Evolutionary conservation across 2,888 invertebrate genomes (phyloP), one percentile per base, ranked within the genome.

Genomic region (Octonoba sinensis): DNA sequence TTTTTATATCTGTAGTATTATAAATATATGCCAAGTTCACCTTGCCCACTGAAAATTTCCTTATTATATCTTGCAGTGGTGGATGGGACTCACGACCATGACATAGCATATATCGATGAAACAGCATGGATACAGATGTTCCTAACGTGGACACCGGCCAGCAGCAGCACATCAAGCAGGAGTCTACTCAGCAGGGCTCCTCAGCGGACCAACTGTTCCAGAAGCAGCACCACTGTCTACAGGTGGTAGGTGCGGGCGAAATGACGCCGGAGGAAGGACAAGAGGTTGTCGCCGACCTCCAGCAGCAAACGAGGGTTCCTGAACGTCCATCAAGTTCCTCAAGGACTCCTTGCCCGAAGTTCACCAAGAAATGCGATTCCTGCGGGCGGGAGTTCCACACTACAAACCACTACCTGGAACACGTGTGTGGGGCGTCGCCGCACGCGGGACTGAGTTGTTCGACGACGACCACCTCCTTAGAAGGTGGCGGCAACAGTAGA

Each of bases 311-410:
- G 76, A 72, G 71, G 71, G 76, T 76, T 76, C 82, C 82, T 72
- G 82, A 75, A 82, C 76, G 76, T 76, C 82, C 82, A 82, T 66
- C 82, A 82, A 82, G 75, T 82, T 76, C 82, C 75, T 82, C 72
- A 57, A 65, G 75, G 71, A 75, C 82, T 82, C 82, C 82, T 64
- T 82, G 82, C 82, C 82, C 82, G 51, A 82, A 82, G 75, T 82
- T 82, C 82, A 82, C 56, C 69, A 81, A 74, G 65, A 82, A 82
- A 73, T 82, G 82, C 77, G 82, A 77, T 67, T 77, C 76, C 73
- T 82, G 82, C 75, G 77, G 82, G 82, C 76, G 65, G 77, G 82
- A 82, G 82, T 82, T 77, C 69, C 76, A 82, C 76, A 82, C 82
- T 77, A 82, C 76, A 66, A 82, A 82, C 67, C 72, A 72, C 59